Evolutionary conservation across 2,797 vertebrate species (phyloP), one percentile per base, ranked within the genome.

Genomic region (Chelonia mydas): DNA sequence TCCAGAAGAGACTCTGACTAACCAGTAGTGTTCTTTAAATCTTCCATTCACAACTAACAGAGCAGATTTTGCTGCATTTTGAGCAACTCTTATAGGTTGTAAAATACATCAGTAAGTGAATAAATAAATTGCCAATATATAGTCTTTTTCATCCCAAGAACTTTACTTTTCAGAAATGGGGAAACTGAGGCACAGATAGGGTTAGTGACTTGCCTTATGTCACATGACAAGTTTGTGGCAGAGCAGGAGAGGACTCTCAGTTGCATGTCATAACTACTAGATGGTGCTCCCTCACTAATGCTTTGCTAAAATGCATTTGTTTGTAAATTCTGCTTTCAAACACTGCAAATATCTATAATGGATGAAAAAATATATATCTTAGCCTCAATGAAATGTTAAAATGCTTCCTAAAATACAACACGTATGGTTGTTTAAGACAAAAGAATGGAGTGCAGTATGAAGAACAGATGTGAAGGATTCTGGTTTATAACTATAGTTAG

Each of bases 131-230:
- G 47, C 84, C 93, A n/a, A 88, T 95, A 88, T 31, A 90, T 90
- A 28, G 59, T 87, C 76, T 87, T 55, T 50, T 87, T 91, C 80
- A 93, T 76, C 85, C 6, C 51, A 92, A 85, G 87, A 90, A 74
- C 55, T 5, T 87, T 77, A 17, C 25, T 27, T 77, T 76, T 77
- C 28, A 31, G 19, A 77, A 77, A 49, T 28, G 27, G 45, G n/a
- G 47, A 76, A 47, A 76, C 41, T 15, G 41, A 77, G 47, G 74
- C 45, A 77, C 45, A 49, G 47, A 77, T 13, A 6, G 13, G 11
- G 80, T 53, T 27, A 15, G 47, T 94, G 88, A 27, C 92, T 96
- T 82, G 80, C 84, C 17, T 77, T 49, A 33, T 33, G 11, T 86
- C 74, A n/a, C 87, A 77, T 68, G 57, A 57, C 37, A 65, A 77